Conservation (phyloP, 2,797 vertebrate species). For the Sebastes miniatus region DNA sequence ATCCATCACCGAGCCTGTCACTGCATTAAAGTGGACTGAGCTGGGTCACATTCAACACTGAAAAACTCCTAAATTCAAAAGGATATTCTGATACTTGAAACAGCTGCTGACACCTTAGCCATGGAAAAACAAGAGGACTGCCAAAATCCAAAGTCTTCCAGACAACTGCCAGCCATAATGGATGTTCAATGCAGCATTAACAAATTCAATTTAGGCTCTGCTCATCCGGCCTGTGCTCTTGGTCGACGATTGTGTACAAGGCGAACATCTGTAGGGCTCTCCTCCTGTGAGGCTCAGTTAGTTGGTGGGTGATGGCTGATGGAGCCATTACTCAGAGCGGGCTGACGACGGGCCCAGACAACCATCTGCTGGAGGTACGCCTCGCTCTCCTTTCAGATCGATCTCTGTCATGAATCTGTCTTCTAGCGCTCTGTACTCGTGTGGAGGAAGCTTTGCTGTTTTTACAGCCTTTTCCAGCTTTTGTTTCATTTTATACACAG, state of each 20-base stretch:
- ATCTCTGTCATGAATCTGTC: conserved; percentile 76
- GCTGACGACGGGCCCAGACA: conserved; percentile 65
- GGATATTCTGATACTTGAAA: neutral
- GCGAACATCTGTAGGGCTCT: conserved; percentile 74
- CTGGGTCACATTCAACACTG: conserved; percentile 20
- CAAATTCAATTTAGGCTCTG: conserved; percentile 64
- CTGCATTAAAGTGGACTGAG: conserved; percentile 19
- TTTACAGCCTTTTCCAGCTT: conserved; percentile 11
- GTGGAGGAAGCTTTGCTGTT: neutral
- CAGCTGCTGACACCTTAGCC: neutral
- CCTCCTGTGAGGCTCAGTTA: conserved; percentile 55
- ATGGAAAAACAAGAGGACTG: neutral
- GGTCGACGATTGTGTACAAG: conserved; percentile 61
- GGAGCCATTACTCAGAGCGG: conserved; percentile 73
- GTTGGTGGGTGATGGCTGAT: conserved; percentile 58
- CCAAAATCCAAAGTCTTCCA: conserved; percentile 3
- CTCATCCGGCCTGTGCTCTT: conserved; percentile 63
- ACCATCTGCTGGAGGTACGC: conserved; percentile 79
- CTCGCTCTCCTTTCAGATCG: conserved; percentile 71
- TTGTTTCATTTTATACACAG: neutral
- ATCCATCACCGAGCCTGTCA: conserved; percentile 58
- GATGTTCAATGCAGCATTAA: conserved; percentile 62
- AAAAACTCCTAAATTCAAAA: conserved; percentile 21
- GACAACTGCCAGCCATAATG: conserved; percentile 39
- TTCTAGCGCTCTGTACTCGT: conserved; percentile 34